Conservation (phyloP, 2,797 vertebrate genomes). For the Erethizon dorsatum region DNA sequence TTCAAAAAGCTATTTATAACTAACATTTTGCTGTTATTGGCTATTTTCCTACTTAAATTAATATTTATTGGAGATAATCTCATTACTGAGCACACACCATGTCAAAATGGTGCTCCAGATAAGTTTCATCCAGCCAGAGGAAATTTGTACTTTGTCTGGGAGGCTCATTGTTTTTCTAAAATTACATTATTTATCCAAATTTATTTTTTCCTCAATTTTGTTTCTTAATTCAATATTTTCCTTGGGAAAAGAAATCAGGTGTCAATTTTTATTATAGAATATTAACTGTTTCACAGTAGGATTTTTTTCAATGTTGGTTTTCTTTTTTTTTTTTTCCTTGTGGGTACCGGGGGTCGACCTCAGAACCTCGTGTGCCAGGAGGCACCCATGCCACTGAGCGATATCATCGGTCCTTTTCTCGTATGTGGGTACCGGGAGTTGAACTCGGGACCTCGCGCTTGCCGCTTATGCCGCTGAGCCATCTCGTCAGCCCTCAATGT, state of each 20-base stretch:
- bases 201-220: not conserved
- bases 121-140: not conserved
- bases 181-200: not conserved
- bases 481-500: not conserved
- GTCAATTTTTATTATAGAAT: not conserved
- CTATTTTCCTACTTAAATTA: not conserved
- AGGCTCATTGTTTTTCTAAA: not conserved
- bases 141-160: not conserved
- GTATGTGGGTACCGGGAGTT: too few species aligned
- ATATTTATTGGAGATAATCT: slow-evolving; percentile 14
- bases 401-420: too few species aligned
- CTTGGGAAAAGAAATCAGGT: not conserved
- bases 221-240: not conserved
- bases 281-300: not conserved
- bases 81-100: not conserved
- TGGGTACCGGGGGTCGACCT: too few species aligned
- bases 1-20: not conserved
- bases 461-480: too few species aligned
- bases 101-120: not conserved
- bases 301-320: not conserved
- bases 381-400: too few species aligned
- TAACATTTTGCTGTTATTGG: not conserved
- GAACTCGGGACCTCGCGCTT: too few species aligned
- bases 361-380: too few species aligned
- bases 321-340: too few species aligned